Evolutionary conservation across 2,797 vertebrate species (phyloP).

Genomic region (Morelia viridis): DNA sequence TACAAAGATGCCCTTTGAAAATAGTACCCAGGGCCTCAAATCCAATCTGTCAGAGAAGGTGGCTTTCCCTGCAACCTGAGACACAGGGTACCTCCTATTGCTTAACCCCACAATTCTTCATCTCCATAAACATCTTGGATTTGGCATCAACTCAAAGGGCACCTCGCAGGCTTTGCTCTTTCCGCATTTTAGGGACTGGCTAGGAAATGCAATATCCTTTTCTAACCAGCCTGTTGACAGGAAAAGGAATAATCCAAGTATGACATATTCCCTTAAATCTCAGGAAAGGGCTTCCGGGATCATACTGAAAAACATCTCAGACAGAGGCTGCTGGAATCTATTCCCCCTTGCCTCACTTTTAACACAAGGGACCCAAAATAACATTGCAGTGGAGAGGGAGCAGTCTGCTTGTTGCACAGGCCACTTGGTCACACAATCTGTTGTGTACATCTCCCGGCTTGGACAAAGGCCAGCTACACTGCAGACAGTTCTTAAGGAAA

Average conservation of each 20-base stretch:
- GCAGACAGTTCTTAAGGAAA: neutral
- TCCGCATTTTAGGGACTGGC: neutral
- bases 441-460: neutral
- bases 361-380: neutral
- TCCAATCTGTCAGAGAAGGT: neutral
- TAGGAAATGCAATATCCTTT: constrained; percentile 15
- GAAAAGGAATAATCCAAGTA: constrained; percentile 28
- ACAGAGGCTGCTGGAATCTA: neutral
- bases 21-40: neutral
- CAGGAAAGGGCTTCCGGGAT: constrained; percentile 15
- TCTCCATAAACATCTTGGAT: neutral
- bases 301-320: neutral
- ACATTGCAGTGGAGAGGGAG: neutral
- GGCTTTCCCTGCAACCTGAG: neutral
- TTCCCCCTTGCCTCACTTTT: neutral
- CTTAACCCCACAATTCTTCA: neutral
- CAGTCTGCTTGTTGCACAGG: neutral
- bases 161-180: constrained; percentile 15
- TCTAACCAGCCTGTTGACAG: constrained; percentile 27
- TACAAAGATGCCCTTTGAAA: neutral
- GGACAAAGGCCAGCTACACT: neutral
- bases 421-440: neutral
- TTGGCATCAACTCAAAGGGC: constrained; percentile 10
- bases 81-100: neutral
- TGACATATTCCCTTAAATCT: constrained; percentile 21